Base-by-base conservation (phyloP, 1,140 invertebrate species). In the Batillaria attramentaria region DNA sequence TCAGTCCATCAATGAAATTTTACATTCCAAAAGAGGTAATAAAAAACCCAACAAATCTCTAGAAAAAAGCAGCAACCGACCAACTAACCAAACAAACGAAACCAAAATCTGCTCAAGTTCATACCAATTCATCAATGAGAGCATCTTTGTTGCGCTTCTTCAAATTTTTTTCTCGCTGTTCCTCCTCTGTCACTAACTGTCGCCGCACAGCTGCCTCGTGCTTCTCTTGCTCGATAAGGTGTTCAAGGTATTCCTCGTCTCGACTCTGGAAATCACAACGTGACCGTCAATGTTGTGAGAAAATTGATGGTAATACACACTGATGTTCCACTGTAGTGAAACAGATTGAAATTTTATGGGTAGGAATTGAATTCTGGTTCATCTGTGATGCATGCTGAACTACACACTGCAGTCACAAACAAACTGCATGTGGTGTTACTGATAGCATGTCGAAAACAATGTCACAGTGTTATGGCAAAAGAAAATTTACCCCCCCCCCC, bases 71-170 rank as follows among this genome's bases (percentile, higher is more conserved):
- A n/a, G n/a, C n/a, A n/a, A n/a, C n/a, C n/a, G n/a, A n/a, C n/a
- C n/a, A n/a, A n/a, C n/a, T n/a, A n/a, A n/a, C n/a, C n/a, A n/a
- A n/a, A n/a, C n/a, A n/a, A n/a, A n/a, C n/a, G n/a, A n/a, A n/a
- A n/a, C n/a, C n/a, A n/a, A n/a, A n/a, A n/a, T n/a, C n/a, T n/a
- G n/a, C n/a, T n/a, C n/a, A n/a, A n/a, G n/a, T n/a, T n/a, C 76
- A 72, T 84, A 90, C 89, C 3, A 99, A 91, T 87, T 98, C 96
- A 91, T 98, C 97, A 82, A 98, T 97, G 0, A 98, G 91, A 1
- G 95, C 95, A 89, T 98, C 96, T 89, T 97, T 97, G 68, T 96
- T 94, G 68, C 94, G 93, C 39, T 95, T 94, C 89, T 97, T 97
- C 66, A 94, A 94, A 85, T 94, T 95, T 85, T 97, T 97, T 16